Conservation (phyloP, 2,113 vertebrate genomes). For the Kryptolebias marmoratus region DNA sequence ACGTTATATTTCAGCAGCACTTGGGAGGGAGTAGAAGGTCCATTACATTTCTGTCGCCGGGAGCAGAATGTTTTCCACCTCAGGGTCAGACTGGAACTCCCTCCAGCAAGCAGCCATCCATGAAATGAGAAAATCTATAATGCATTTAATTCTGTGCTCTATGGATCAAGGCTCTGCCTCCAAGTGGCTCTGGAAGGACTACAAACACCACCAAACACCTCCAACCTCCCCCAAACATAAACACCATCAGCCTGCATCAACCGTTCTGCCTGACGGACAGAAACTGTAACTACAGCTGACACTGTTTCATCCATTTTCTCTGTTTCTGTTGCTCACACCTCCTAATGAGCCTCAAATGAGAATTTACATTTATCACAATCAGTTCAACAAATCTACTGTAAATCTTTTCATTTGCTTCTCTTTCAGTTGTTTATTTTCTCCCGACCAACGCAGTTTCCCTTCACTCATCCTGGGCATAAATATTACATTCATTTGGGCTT, state of each 20-base stretch:
- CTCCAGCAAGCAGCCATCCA: slow-evolving; percentile 70
- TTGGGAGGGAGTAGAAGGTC: slow-evolving; percentile 17
- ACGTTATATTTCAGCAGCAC: slow-evolving; percentile 8
- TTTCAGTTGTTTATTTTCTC: not conserved
- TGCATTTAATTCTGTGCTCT: slow-evolving; percentile 71
- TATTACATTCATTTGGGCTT: too few relatives aligned
- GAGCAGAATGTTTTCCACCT: slow-evolving; percentile 36
- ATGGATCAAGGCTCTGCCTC: slow-evolving; percentile 59
- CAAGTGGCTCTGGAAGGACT: slow-evolving; percentile 27
- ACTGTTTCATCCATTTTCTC: not conserved
- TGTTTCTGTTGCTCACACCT: not conserved
- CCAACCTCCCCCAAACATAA: slow-evolving; percentile 35
- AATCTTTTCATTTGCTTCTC: not conserved
- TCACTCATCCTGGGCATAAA: too few relatives aligned
- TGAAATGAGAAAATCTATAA: slow-evolving; percentile 82
- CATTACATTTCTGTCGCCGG: slow-evolving; percentile 29
- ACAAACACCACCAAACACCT: slow-evolving; percentile 44
- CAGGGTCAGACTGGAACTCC: slow-evolving; percentile 40
- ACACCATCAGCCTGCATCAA: slow-evolving; percentile 41
- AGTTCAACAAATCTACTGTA: not conserved
- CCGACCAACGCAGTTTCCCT: too few relatives aligned
- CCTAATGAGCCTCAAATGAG: not conserved
- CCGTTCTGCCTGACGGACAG: slow-evolving; percentile 21
- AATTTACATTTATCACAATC: not conserved
- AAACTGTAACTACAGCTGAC: slow-evolving; percentile 37